Base-by-base conservation (phyloP, 1,140 invertebrate species). In the Leptestheria dahalacensis region DNA sequence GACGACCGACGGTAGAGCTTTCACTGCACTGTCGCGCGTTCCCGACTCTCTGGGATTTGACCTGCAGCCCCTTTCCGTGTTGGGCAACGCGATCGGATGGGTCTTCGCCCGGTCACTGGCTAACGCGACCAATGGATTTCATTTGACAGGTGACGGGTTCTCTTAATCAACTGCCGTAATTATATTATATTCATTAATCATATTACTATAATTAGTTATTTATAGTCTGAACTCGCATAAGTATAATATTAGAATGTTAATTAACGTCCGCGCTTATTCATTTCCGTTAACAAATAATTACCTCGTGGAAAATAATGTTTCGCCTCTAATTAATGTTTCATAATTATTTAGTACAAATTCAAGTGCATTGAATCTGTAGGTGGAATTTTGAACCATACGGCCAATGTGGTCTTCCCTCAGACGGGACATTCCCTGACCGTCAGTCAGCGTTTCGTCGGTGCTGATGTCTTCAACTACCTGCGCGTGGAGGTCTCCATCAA, bases 381-480 rank as follows among this genome's bases (percentile, higher is more conserved):
- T 51, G 88, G 88, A 0, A 68, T 82, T 48, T 85, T 92, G 62
- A 92, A 93, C 67, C 82, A 91, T 62, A 85, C 83, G 3, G 79
- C 83, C 0, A 80, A 82, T 47, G 73, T 94, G 11, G 75, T 75
- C 18, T 95, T 88, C 68, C 75, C 77, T 0, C 78, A 82, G 26
- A 80, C 82, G 1, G 81, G 80, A 1, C 80, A 90, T 62, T 78
- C 78, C 63, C 73, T 92, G 12, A 75, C 74, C 12, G 79, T 96
- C 23, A 78, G 77, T 59, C 90, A 92, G 71, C 78, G 78, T 62
- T 95, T 85, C 68, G 72, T 82, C 57, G 92, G 92, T 0, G 76
- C 91, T n/a, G 89, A 96, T 70, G 85, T 91, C 11, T 92, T 88
- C 67, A 88, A 92, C 68, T 88, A 93, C 71, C 71, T 96, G 33